phyloP scores from a whole-genome alignment of 2,113 vertebrate genomes.

The Crypturellus undulatus region DNA sequence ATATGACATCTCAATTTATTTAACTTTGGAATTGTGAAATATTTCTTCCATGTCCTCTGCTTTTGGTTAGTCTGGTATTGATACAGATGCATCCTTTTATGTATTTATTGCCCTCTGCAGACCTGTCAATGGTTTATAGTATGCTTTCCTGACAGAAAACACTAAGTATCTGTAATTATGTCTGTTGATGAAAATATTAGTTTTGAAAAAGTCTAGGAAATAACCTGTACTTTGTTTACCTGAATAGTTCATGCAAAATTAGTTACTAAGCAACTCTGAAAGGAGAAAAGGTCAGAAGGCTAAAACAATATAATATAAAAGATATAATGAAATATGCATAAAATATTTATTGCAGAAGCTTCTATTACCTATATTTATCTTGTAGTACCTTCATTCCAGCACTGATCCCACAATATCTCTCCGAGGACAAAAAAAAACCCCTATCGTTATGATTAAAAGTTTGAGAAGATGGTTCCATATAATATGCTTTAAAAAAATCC shows the following conservation, averaged over 20 bases:
- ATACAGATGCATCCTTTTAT: background rate
- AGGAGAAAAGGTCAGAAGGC: background rate
- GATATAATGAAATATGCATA: background rate
- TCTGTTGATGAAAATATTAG: background rate
- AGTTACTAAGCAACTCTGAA: background rate
- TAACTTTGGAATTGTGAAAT: background rate
- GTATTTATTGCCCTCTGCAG: background rate
- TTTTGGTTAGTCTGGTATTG: background rate
- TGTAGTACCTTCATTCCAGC: background rate
- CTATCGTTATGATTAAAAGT: background rate
- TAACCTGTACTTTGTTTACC: background rate
- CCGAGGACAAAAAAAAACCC: background rate
- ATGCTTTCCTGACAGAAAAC: background rate
- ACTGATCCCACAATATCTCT: background rate
- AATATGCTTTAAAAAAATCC: background rate
- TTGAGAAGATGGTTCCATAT: background rate
- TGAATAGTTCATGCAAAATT: background rate
- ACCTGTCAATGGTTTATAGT: background rate
- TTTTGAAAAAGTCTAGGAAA: background rate
- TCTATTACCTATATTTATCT: background rate
- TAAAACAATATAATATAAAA: background rate
- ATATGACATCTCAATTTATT: constrained; percentile 22
- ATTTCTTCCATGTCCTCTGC: background rate
- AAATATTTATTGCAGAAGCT: background rate
- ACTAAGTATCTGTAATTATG: background rate